phyloP scores from a whole-genome alignment of 1,140 invertebrate genomes.

The Teleogryllus occipitalis region DNA sequence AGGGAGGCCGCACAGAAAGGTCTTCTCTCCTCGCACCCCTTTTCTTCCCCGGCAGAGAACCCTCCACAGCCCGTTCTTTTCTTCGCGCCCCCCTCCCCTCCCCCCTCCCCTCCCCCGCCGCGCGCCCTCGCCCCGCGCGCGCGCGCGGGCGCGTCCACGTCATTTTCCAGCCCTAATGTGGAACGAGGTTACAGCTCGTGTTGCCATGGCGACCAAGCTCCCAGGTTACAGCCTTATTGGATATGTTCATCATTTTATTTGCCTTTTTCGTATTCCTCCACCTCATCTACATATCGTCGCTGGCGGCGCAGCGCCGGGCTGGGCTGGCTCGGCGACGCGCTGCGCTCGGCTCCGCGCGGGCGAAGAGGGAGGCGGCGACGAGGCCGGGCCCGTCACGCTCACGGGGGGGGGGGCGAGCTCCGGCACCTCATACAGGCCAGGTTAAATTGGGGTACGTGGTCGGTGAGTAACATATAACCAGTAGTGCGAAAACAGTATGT shows the following conservation, averaged over 20 bases:
- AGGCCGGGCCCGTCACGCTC: too few relatives aligned
- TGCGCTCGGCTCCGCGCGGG: neutral
- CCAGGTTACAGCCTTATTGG: slow-evolving; percentile 23
- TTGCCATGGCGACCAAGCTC: slow-evolving; percentile 19
- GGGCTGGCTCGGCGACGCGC: too few relatives aligned
- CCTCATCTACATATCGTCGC: slow-evolving; percentile 9
- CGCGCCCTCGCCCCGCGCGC: neutral
- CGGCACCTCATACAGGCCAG: too few relatives aligned
- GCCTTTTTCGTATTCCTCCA: slow-evolving; percentile 13
- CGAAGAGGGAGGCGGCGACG: neutral
- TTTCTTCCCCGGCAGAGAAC: neutral
- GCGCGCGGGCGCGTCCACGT: slow-evolving; percentile 10
- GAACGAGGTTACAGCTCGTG: slow-evolving; percentile 19
- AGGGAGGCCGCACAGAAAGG: neutral
- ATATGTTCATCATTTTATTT: slow-evolving; percentile 24
- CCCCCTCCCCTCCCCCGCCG: neutral
- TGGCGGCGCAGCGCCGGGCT: neutral
- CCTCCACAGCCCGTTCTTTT: neutral
- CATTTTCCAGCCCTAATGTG: slow-evolving; percentile 21
- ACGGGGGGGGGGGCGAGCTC: too few relatives aligned
- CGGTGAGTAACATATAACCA: too few relatives aligned
- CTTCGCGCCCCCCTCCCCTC: neutral
- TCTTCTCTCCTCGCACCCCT: neutral
- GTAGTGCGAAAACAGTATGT: too few relatives aligned
- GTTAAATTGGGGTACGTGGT: too few relatives aligned